Evolutionary conservation across 2,888 invertebrate species (phyloP).

Genomic region (Bombyx huttoni): DNA sequence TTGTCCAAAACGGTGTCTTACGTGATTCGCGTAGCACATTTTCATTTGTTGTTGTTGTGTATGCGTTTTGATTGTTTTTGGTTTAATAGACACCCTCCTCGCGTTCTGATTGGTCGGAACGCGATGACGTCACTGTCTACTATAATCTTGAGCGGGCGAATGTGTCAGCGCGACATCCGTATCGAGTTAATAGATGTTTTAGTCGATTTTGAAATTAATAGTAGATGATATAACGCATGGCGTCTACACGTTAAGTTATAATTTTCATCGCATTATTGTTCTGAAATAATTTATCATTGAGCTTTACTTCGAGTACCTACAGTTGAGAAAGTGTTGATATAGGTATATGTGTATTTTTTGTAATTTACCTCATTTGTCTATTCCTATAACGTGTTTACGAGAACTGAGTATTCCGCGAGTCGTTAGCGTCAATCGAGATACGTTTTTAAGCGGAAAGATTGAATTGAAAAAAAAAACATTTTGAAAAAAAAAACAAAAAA

Average conservation of each 20-base stretch:
- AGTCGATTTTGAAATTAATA: slow-evolving; percentile 34
- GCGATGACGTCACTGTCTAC: slow-evolving; percentile 1
- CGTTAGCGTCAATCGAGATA: slow-evolving; percentile 42
- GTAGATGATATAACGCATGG: slow-evolving; percentile 33
- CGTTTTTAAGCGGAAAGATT: slow-evolving; percentile 12
- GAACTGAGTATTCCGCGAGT: slow-evolving; percentile 24
- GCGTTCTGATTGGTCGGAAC: not conserved
- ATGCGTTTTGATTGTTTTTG: not conserved
- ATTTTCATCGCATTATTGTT: slow-evolving; percentile 39
- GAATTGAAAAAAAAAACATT: too few relatives aligned
- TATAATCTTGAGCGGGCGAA: slow-evolving; percentile 10
- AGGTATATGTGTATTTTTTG: slow-evolving; percentile 31
- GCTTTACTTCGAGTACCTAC: slow-evolving; percentile 31
- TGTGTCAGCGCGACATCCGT: slow-evolving; percentile 1
- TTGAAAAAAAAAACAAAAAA: slow-evolving; percentile 2
- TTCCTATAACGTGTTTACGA: slow-evolving; percentile 41
- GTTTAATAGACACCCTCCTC: not conserved
- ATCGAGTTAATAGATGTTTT: slow-evolving; percentile 4
- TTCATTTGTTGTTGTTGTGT: too few relatives aligned
- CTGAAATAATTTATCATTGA: slow-evolving; percentile 40
- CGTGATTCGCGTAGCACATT: too few relatives aligned
- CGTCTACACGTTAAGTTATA: slow-evolving; percentile 35
- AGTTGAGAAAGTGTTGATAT: slow-evolving; percentile 19
- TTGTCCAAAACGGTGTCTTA: not conserved
- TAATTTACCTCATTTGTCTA: slow-evolving; percentile 51